Base-by-base conservation (phyloP, 2,888 invertebrate species). In the Dyspetes luteomarginatus region DNA sequence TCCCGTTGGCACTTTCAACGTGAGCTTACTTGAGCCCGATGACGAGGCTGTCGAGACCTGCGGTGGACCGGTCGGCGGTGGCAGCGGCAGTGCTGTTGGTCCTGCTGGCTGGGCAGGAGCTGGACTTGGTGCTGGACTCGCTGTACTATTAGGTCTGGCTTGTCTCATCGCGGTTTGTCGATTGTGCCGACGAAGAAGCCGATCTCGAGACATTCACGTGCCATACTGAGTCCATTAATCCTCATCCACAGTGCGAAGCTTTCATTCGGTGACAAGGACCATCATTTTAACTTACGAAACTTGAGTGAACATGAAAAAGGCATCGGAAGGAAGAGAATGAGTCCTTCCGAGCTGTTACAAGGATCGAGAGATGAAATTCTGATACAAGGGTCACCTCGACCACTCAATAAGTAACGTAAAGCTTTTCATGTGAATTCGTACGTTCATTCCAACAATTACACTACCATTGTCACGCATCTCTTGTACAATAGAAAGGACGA, bases 41-140 rank as follows among this genome's bases (percentile, higher is more conserved):
- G 97, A 97, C 90, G 97, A 97, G 90, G 95, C 97, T 0, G 94
- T 95, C 0, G 96, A 96, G 87, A 93, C 96, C 12, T 97, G 97
- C 88, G 92, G 93, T 41, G 91, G 90, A n/a, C 90, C 92, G 1
- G 83, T 87, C 4, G 93, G 94, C 22, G 93, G 93, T 17, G 93
- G 93, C 0, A 92, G 93, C 19, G 93, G 92, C 84, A 90, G 92
- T 7, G 92, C 92, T 1, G 92, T 93, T 3, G 94, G 91, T 0
- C 87, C 90, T 2, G 90, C 90, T 2, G 91, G 95, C 82, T 95
- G 95, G 95, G 93, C 94, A 48, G 94, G 95, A 0, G 93, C 95
- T 12, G 94, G 93, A 1, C 89, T 95, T n/a, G 95, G 95, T 0
- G 95, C 94, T 17, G 94, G 93, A 2, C 90, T 95, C 24, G 95